Percentiles rank a stretch among this genome's conserved stretches.
Evolutionary conservation across 1,140 invertebrate species (phyloP).

Genomic region (Lepidurus apus): DNA sequence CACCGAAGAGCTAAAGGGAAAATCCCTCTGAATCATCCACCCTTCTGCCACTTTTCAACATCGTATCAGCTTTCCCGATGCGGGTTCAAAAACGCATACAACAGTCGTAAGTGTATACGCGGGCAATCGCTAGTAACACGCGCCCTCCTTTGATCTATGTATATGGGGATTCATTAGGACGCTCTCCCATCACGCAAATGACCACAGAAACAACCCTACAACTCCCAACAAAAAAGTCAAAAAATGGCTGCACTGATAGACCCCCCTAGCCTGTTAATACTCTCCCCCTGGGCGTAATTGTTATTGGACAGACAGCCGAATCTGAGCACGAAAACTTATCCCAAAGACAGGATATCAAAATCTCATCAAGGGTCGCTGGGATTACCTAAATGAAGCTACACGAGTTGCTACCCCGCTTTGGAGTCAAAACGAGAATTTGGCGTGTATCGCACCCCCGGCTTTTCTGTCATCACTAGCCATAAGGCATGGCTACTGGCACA

Average conservation of each 20-base stretch:
- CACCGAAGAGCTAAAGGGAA: background rate
- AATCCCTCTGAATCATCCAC: constrained; percentile 8
- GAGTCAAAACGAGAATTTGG: background rate
- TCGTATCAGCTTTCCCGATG: background rate
- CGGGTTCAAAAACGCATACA: background rate
- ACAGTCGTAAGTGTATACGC: background rate
- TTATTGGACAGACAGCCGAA: too few relatives aligned
- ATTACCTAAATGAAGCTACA: background rate
- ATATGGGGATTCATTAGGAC: background rate
- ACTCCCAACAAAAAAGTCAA: background rate
- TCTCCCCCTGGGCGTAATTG: too few relatives aligned
- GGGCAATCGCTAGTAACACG: background rate
- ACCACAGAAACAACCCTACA: background rate
- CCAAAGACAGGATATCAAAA: background rate
- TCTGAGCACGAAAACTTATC: too few relatives aligned
- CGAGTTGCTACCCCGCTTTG: background rate
- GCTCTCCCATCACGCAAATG: background rate
- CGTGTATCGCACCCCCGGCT: background rate
- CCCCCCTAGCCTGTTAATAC: too few relatives aligned
- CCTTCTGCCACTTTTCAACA: background rate
- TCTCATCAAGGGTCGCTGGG: background rate
- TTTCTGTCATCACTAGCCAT: background rate
- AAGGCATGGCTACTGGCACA: too few relatives aligned
- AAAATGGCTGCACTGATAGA: background rate
- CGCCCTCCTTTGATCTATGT: background rate